Evolutionary conservation across 1,140 invertebrate genomes (phyloP).

Genomic region (Drosophila subobscura): DNA sequence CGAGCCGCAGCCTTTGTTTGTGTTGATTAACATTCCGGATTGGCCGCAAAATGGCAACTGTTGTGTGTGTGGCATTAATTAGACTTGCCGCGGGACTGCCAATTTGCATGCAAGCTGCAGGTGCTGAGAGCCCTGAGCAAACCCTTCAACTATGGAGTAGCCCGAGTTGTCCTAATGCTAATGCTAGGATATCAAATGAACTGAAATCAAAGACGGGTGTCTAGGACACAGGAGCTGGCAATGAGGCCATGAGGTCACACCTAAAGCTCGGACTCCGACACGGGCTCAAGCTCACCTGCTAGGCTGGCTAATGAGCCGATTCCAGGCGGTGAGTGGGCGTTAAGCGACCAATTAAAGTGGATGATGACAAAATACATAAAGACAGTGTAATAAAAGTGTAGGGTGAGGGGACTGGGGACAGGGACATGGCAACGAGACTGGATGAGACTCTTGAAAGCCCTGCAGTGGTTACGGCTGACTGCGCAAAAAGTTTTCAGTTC

Average conservation of each 20-base stretch:
- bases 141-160: constrained; percentile 1
- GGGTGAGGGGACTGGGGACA: not conserved
- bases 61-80: constrained; percentile 45
- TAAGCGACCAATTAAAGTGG: constrained; percentile 70
- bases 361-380: constrained; percentile 53
- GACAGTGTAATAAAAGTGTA: constrained; percentile 31
- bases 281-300: not conserved
- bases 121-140: not conserved
- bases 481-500: constrained; percentile 62
- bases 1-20: constrained; percentile 29
- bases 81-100: constrained; percentile 28
- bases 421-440: constrained; percentile 13
- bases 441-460: constrained; percentile 29
- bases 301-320: constrained; percentile 51
- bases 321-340: constrained; percentile 41
- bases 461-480: constrained; percentile 59
- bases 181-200: constrained; percentile 25
- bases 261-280: constrained; percentile 6
- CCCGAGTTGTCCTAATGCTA: not conserved
- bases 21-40: constrained; percentile 25
- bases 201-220: constrained; percentile 41
- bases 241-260: constrained; percentile 4
- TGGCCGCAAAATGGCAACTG: constrained; percentile 14
- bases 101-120: constrained; percentile 48
- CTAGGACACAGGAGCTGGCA: not conserved